Base-by-base conservation (phyloP, 2,888 invertebrate genomes). In the Agrotis segetum region DNA sequence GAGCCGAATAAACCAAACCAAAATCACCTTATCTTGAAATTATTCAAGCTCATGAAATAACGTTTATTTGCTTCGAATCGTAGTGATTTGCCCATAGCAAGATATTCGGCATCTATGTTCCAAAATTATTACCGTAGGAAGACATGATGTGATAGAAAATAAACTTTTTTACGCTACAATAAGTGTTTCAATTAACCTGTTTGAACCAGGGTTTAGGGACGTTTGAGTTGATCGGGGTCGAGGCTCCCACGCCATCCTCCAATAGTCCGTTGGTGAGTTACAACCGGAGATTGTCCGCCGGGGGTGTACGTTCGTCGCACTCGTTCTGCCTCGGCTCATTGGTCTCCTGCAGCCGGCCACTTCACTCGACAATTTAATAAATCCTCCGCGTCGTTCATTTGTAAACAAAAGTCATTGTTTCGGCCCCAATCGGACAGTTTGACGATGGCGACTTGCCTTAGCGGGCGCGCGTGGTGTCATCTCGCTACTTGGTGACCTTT, bases 401-500 rank as follows among this genome's bases (percentile, higher is more conserved):
- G 93, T 95, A 96, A 96, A 96, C 96, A 96, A 95, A 95, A 96
- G 89, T 93, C 95, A 95, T 96, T 96, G 95, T 96, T 95, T 95
- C 94, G 92, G 85, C 88, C 88, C 76, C 91, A 88, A 89, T 89
- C 92, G 92, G 93, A 82, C 95, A 96, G 95, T 96, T 91, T 87
- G 90, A 91, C 92, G 92, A 93, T 92, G 91, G 88, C 91, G 72
- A 90, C 91, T 92, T 92, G 92, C 87, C 91, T 92, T 90, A 87
- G 88, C 92, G 93, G 92, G 90, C 92, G 93, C 90, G 91, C 88
- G 88, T 84, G 85, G 88, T 88, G 88, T 85, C 90, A 91, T 90
- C 90, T 90, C 68, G 79, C 81, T 71, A 76, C 79, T 87, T 81
- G 79, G 77, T 88, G 88, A 89, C 89, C 88, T 87, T 66, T 71